Evolutionary conservation across 2,113 vertebrate species (phyloP).

Genomic region (Macquaria ambigua): DNA sequence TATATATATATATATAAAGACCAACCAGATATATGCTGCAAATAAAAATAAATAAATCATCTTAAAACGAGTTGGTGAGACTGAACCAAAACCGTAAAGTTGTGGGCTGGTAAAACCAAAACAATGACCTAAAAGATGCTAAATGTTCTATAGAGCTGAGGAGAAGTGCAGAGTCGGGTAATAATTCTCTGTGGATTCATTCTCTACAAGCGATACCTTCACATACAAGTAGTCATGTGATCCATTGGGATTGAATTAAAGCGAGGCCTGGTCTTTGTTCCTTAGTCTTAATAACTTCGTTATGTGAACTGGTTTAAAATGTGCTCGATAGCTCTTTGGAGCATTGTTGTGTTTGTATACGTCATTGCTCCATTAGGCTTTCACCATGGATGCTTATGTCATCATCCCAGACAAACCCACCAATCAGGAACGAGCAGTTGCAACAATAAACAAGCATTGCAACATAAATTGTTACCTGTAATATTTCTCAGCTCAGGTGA

Average conservation of each 20-base stretch:
- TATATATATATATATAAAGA: no score
- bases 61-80: no score
- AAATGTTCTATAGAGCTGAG: neutral
- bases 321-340: neutral
- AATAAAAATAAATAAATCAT: no score
- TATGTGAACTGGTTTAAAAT: neutral
- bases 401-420: slow-evolving; percentile 22
- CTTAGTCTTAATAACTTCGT: neutral
- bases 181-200: neutral
- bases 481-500: neutral
- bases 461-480: neutral
- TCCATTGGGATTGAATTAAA: neutral
- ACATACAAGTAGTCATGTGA: neutral
- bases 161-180: neutral
- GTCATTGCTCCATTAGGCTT: slow-evolving; percentile 11
- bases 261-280: neutral
- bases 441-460: slow-evolving; percentile 50
- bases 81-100: neutral
- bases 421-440: slow-evolving; percentile 31
- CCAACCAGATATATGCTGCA: no score
- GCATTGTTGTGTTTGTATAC: neutral
- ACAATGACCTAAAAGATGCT: neutral
- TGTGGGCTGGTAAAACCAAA: neutral
- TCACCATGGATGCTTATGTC: slow-evolving; percentile 16
- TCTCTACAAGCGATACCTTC: neutral